These are phyloP conservation scores for Machimus rusticus DNA, from an alignment of 2,888 invertebrate species.

Conservation along the genomic window DNA sequence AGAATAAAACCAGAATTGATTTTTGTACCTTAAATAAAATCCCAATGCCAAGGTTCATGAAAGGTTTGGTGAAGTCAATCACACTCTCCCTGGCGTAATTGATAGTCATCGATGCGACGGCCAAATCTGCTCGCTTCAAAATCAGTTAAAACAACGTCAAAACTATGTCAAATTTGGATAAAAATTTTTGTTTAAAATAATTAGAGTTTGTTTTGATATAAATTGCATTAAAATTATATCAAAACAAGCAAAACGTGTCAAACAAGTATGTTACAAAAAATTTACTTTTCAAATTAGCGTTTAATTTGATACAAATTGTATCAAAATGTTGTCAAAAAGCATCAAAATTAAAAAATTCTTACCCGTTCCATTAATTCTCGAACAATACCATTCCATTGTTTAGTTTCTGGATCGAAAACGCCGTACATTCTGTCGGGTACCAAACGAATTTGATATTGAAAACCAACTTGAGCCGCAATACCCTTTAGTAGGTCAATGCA, in stretches of 20 bases:
- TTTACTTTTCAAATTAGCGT: background rate
- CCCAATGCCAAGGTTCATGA: constrained; percentile 96
- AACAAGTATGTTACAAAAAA: no score
- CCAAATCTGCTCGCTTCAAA: constrained; percentile 89
- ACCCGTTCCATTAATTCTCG: constrained; percentile 87
- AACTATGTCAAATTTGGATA: background rate
- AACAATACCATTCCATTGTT: constrained; percentile 91
- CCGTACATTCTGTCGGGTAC: constrained; percentile 92
- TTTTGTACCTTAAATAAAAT: constrained; percentile 87
- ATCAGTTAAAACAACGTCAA: constrained; percentile 39
- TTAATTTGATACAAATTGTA: background rate
- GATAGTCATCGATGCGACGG: constrained; percentile 97
- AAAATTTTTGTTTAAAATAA: no score
- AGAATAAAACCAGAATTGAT: background rate
- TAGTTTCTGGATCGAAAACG: constrained; percentile 84
- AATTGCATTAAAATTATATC: background rate
- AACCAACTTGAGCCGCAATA: constrained; percentile 85
- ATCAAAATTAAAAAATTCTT: constrained; percentile 51
- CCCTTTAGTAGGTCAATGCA: constrained; percentile 87
- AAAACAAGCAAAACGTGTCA: background rate
- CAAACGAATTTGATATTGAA: constrained; percentile 83
- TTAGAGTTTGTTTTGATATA: background rate
- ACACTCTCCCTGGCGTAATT: constrained; percentile 88
- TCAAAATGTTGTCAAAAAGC: background rate
- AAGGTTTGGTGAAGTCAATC: constrained; percentile 98